These are phyloP conservation scores for Caenorhabditis sp. DNA, from an alignment of 2,888 invertebrate species.

Conservation along the genomic window DNA sequence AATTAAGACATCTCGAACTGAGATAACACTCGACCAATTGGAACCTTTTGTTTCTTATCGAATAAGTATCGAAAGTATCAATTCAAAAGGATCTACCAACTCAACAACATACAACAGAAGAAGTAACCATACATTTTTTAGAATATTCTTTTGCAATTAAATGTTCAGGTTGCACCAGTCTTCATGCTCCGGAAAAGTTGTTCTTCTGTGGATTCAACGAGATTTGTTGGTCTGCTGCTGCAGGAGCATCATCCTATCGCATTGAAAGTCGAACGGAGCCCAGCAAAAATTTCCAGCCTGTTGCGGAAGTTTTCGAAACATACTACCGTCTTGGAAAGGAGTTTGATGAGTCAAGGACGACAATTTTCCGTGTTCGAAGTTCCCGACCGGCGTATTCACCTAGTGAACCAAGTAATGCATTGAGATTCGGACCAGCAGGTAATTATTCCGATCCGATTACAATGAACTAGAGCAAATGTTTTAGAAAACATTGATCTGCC, in stretches of 20 bases:
- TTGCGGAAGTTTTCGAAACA: conserved; percentile 64
- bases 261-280: conserved; percentile 61
- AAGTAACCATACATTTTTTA: conserved; percentile 65
- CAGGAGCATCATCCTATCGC: conserved; percentile 68
- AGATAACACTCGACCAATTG: conserved; percentile 52
- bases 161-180: conserved; percentile 65
- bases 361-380: conserved; percentile 63
- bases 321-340: conserved; percentile 58
- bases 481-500: conserved; percentile 52
- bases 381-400: conserved; percentile 57
- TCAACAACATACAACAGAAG: conserved; percentile 64
- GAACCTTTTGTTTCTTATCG: conserved; percentile 72
- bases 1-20: conserved; percentile 53
- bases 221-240: conserved; percentile 66
- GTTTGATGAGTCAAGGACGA: conserved; percentile 23
- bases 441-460: too few relatives aligned
- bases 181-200: conserved; percentile 60
- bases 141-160: too few relatives aligned
- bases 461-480: too few relatives aligned
- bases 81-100: conserved; percentile 70
- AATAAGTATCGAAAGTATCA: conserved; percentile 71
- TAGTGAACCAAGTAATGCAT: conserved; percentile 55
- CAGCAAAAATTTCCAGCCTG: conserved; percentile 51
- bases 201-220: conserved; percentile 59
- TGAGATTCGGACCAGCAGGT: conserved; percentile 51